phyloP scores from a whole-genome alignment of 2,888 invertebrate genomes.

The Limnephilus auricula region DNA sequence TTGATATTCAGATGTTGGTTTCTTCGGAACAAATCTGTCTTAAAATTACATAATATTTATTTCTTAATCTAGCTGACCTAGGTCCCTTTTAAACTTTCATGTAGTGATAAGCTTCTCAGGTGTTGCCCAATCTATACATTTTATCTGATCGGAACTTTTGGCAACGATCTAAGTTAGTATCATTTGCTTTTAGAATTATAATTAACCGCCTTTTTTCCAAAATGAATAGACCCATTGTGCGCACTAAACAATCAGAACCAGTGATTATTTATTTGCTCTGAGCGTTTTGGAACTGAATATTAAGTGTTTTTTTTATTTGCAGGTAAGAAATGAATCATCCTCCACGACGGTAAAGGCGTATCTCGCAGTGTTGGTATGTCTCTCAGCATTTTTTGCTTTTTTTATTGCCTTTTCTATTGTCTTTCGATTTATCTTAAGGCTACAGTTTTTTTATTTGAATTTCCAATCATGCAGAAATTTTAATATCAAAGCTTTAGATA shows the following conservation, averaged over 20 bases:
- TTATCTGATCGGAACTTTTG: neutral
- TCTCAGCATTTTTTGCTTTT: neutral
- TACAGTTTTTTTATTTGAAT: neutral
- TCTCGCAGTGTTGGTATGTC: constrained; percentile 16
- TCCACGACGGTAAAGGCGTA: neutral
- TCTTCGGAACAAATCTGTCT: no score
- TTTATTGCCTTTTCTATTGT: neutral
- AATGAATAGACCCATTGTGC: neutral
- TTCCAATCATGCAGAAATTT: neutral
- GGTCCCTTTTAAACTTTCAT: neutral
- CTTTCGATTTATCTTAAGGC: neutral
- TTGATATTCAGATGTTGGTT: no score
- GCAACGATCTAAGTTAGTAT: neutral
- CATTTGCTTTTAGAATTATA: neutral
- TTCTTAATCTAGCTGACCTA: neutral
- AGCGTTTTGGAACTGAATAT: neutral
- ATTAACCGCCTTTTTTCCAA: neutral
- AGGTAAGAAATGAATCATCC: constrained; percentile 17
- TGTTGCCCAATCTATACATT: neutral
- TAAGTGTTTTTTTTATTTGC: constrained; percentile 20
- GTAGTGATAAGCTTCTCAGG: neutral
- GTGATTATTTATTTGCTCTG: neutral
- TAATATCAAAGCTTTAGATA: neutral
- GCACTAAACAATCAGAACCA: neutral
- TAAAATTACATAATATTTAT: no score